phyloP scores from a whole-genome alignment of 1,140 invertebrate genomes.

The Leptinotarsa texana region DNA sequence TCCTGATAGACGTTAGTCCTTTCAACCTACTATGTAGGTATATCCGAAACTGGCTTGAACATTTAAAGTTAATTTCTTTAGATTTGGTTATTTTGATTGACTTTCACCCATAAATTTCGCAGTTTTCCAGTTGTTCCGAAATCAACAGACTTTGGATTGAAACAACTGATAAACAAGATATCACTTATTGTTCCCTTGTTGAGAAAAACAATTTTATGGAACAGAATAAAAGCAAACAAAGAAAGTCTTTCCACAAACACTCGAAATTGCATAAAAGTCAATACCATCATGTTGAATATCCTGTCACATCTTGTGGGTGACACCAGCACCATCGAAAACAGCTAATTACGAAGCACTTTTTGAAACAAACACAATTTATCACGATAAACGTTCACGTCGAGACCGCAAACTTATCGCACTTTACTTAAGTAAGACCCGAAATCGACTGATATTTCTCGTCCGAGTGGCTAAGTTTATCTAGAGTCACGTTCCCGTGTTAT shows the following conservation, averaged over 20 bases:
- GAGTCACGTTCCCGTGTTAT: background rate
- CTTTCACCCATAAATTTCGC: no score
- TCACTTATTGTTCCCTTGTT: background rate
- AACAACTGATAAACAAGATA: background rate
- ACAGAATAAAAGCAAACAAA: background rate
- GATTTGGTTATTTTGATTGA: no score
- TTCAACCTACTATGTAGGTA: no score
- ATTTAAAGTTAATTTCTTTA: no score
- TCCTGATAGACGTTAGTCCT: no score
- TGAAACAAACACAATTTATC: background rate
- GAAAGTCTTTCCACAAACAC: background rate
- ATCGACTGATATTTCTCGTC: constrained; percentile 3
- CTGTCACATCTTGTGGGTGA: constrained; percentile 11
- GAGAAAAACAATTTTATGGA: background rate
- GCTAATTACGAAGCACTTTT: background rate
- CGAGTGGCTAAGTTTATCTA: constrained; percentile 1
- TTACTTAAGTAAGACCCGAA: background rate
- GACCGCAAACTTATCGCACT: background rate
- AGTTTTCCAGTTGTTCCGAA: no score
- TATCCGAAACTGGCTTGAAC: no score
- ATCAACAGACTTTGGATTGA: background rate
- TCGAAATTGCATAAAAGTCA: background rate
- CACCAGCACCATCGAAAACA: constrained; percentile 19
- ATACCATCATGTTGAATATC: constrained; percentile 18
- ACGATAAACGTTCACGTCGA: background rate